These are phyloP conservation scores for Rapana venosa DNA, from an alignment of 2,888 invertebrate genomes.

Conservation along the genomic window DNA sequence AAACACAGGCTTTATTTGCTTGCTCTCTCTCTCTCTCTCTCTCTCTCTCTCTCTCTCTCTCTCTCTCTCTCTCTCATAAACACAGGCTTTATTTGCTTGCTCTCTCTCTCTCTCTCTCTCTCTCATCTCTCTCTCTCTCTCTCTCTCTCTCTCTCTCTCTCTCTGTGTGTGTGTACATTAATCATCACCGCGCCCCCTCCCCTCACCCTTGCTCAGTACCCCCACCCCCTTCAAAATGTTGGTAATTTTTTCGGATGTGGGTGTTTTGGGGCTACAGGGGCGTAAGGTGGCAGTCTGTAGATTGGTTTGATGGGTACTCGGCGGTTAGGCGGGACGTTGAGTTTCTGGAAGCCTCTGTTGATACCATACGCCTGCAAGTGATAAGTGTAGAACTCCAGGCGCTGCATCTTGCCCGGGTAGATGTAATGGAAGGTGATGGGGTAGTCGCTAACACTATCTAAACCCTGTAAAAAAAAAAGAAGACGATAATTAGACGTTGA, in stretches of 20 bases:
- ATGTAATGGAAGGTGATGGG: constrained; percentile 75
- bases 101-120: no score
- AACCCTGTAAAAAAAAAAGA: constrained; percentile 64
- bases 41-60: constrained; percentile 2
- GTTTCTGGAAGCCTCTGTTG: constrained; percentile 56
- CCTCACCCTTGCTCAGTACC: no score
- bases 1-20: no score
- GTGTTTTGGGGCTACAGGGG: neutral
- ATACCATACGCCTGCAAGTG: constrained; percentile 70
- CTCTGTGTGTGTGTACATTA: no score
- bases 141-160: no score
- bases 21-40: neutral
- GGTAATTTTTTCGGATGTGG: neutral
- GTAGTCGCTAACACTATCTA: constrained; percentile 73
- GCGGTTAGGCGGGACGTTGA: constrained; percentile 50
- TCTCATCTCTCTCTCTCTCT: no score
- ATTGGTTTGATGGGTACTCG: neutral
- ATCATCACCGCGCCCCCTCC: no score
- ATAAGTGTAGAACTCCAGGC: constrained; percentile 68
- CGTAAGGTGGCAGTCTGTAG: neutral
- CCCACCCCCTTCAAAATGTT: no score
- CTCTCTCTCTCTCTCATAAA: no score
- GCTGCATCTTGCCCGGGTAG: constrained; percentile 66
- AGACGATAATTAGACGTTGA: no score
- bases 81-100: no score